Percentiles rank a stretch among this genome's conserved stretches.
These are phyloP conservation scores for Styela clava DNA, from an alignment of 23 tunicate species.

Conservation along the genomic window DNA sequence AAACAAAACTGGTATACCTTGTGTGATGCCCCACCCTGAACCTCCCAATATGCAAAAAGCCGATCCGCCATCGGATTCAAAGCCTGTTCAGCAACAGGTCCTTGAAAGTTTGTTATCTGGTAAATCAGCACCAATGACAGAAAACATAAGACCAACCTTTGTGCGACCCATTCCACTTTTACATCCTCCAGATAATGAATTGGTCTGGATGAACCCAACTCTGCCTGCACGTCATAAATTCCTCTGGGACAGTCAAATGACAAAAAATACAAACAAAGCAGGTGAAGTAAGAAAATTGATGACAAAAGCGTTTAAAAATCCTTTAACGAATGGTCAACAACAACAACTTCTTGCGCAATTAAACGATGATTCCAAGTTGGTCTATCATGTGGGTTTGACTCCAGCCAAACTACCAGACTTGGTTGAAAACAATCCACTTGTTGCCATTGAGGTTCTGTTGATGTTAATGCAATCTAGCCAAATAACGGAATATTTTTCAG, in stretches of 20 bases:
- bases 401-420: slow-evolving; percentile 83
- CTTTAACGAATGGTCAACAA: slow-evolving; percentile 52
- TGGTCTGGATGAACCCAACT: slow-evolving; percentile 90
- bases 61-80: slow-evolving; percentile 6
- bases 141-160: slow-evolving; percentile 62
- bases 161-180: slow-evolving; percentile 79
- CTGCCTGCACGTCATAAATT: slow-evolving; percentile 46
- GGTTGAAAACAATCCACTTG: slow-evolving; percentile 95
- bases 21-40: slow-evolving; percentile 63
- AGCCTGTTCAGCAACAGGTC: slow-evolving; percentile 38
- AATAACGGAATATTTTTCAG: slow-evolving; percentile 81
- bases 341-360: slow-evolving; percentile 48
- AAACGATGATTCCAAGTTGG: slow-evolving; percentile 59
- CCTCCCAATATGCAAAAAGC: slow-evolving; percentile 11
- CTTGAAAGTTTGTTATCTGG: slow-evolving; percentile 70
- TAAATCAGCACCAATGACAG: slow-evolving; percentile 39
- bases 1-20: slow-evolving; percentile 66
- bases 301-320: slow-evolving; percentile 75
- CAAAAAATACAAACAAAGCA: slow-evolving; percentile 63
- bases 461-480: slow-evolving; percentile 84
- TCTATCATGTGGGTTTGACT: slow-evolving; percentile 75
- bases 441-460: slow-evolving; percentile 85
- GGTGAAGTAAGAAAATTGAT: slow-evolving; percentile 72
- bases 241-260: slow-evolving; percentile 81
- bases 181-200: slow-evolving; percentile 67